Percentiles rank a stretch among this genome's conserved stretches.
These are phyloP conservation scores for Lycia hirtaria DNA, from an alignment of 2,888 invertebrate genomes.

Conservation along the genomic window DNA sequence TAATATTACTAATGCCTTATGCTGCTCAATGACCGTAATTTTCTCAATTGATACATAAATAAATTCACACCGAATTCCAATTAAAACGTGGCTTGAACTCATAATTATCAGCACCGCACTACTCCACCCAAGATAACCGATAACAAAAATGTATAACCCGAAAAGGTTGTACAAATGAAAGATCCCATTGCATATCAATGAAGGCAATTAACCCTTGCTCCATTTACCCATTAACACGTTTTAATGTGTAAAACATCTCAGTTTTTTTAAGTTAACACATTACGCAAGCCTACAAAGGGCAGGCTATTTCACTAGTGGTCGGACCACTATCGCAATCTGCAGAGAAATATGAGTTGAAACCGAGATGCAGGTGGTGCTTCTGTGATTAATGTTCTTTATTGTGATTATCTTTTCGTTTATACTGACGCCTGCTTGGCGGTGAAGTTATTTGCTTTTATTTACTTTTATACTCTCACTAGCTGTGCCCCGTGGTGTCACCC, in stretches of 20 bases:
- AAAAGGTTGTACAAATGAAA: conserved; percentile 42
- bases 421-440: too few relatives aligned
- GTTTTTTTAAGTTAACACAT: conserved; percentile 59
- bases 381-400: conserved; percentile 33
- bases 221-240: conserved; percentile 74
- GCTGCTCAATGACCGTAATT: not conserved
- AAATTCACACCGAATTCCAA: conserved; percentile 4
- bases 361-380: conserved; percentile 16
- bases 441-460: too few relatives aligned
- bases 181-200: conserved; percentile 68
- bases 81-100: conserved; percentile 15
- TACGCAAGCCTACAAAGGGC: conserved; percentile 72
- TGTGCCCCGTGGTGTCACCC: too few relatives aligned
- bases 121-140: conserved; percentile 17
- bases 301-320: conserved; percentile 54
- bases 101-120: conserved; percentile 9
- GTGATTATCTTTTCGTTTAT: conserved; percentile 19
- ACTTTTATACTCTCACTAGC: too few relatives aligned
- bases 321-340: conserved; percentile 55
- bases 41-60: not conserved
- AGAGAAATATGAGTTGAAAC: conserved; percentile 41
- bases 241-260: conserved; percentile 69
- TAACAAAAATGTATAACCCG: conserved; percentile 24
- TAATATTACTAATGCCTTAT: not conserved
- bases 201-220: conserved; percentile 67